phyloP scores from a whole-genome alignment of 2,113 vertebrate species.

The Notarius quadriscutis region DNA sequence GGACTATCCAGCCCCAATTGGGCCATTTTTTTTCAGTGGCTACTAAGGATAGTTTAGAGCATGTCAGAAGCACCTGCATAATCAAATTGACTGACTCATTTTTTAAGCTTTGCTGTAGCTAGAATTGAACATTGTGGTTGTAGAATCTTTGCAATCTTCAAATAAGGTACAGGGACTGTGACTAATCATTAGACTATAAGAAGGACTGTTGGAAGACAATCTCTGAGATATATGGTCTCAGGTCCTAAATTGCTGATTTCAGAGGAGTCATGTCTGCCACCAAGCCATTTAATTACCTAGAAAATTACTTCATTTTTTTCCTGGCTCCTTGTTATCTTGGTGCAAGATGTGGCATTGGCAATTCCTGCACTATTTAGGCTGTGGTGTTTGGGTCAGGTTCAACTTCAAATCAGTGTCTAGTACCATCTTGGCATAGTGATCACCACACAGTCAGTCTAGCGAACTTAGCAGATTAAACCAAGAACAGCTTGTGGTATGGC shows the following conservation, averaged over 20 bases:
- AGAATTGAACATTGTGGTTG: background rate
- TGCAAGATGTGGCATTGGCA: background rate
- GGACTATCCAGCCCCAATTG: background rate
- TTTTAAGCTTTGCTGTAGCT: background rate
- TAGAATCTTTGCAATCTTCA: background rate
- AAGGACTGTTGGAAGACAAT: background rate
- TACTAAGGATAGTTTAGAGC: background rate
- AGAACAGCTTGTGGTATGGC: too few species aligned
- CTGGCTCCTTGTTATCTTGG: background rate
- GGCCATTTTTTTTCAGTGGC: background rate
- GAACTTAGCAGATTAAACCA: background rate
- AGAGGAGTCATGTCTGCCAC: background rate
- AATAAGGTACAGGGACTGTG: background rate
- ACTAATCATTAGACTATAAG: background rate
- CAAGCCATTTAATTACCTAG: background rate
- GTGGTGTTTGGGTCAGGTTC: background rate
- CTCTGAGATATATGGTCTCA: background rate
- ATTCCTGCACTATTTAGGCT: background rate
- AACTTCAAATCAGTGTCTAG: background rate
- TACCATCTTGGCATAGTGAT: background rate
- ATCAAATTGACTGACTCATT: background rate
- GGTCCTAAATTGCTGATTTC: background rate
- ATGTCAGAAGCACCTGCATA: background rate
- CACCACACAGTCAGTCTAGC: background rate
- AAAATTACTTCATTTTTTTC: background rate